Evolutionary conservation across 2,113 vertebrate genomes (phyloP).

Genomic region (Xiphophorus maculatus): DNA sequence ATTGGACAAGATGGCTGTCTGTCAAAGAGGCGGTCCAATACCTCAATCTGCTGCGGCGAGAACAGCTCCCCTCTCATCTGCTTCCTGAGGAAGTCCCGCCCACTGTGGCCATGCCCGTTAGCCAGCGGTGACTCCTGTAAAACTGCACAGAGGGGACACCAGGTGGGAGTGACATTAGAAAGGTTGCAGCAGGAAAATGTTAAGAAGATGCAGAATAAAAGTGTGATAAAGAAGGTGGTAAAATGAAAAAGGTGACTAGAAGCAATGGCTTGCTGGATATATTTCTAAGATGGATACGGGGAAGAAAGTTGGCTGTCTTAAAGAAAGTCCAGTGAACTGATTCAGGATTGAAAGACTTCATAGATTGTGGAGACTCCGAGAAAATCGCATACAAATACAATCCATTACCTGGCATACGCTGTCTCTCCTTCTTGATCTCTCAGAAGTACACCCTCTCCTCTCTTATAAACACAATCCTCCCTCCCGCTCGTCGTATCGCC

Average conservation of each 20-base stretch:
- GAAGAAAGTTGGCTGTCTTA: slow-evolving; percentile 35
- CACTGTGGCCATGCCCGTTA: slow-evolving; percentile 93
- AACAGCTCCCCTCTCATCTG: slow-evolving; percentile 99
- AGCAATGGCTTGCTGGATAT: slow-evolving; percentile 21
- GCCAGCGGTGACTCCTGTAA: slow-evolving; percentile 94
- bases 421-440: slow-evolving; percentile 63
- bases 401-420: slow-evolving; percentile 62
- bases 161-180: slow-evolving; percentile 21
- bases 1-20: slow-evolving; percentile 87
- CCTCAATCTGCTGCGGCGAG: slow-evolving; percentile 97
- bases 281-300: slow-evolving; percentile 34
- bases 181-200: background rate
- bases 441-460: slow-evolving; percentile 49
- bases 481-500: slow-evolving; percentile 42
- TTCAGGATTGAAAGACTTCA: slow-evolving; percentile 51
- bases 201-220: background rate
- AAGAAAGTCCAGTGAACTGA: slow-evolving; percentile 52
- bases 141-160: slow-evolving; percentile 74
- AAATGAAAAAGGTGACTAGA: background rate
- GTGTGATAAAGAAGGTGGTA: background rate
- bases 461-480: slow-evolving; percentile 54
- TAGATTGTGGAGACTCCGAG: slow-evolving; percentile 59
- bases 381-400: slow-evolving; percentile 73
- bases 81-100: slow-evolving; percentile 98
- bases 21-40: slow-evolving; percentile 97